A percentile compares a stretch with the other conserved stretches of the same genome.
Conservation (phyloP, 2,888 invertebrate species). For the Tridacna gigas region DNA sequence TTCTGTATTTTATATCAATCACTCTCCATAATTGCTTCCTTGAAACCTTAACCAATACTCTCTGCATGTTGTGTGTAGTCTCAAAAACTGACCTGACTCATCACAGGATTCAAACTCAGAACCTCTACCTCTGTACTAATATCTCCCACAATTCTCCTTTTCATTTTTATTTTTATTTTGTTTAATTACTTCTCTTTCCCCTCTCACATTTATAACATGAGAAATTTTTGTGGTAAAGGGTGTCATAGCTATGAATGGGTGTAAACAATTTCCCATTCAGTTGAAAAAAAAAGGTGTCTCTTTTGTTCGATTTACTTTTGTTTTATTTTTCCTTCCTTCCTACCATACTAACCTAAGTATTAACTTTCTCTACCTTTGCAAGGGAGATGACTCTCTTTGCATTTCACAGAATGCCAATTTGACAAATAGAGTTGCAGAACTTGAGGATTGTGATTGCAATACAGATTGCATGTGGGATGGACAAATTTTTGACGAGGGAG, state of each 20-base stretch:
- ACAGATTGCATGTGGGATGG: conserved; percentile 76
- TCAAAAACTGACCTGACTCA: too few species aligned
- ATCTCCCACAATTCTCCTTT: neutral
- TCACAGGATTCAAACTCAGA: too few species aligned
- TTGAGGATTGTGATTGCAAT: conserved; percentile 69
- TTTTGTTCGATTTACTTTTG: neutral
- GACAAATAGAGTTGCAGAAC: conserved; percentile 67
- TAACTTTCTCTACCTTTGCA: conserved; percentile 19
- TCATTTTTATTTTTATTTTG: neutral
- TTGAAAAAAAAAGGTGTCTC: too few species aligned
- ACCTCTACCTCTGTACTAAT: too few species aligned
- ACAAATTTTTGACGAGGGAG: conserved; percentile 71
- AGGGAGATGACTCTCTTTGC: conserved; percentile 36
- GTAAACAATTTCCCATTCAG: neutral
- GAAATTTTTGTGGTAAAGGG: too few species aligned
- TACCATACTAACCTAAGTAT: conserved; percentile 6
- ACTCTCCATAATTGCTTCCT: too few species aligned
- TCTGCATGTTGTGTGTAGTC: too few species aligned
- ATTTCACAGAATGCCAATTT: conserved; percentile 75
- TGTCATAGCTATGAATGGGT: too few species aligned
- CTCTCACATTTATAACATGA: neutral
- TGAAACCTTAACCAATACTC: too few species aligned
- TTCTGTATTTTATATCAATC: too few species aligned
- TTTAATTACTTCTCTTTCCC: neutral
- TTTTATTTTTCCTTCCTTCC: neutral